Base-by-base conservation (phyloP, 92 coral and sea anemone species). In the Micromussa lordhowensis region DNA sequence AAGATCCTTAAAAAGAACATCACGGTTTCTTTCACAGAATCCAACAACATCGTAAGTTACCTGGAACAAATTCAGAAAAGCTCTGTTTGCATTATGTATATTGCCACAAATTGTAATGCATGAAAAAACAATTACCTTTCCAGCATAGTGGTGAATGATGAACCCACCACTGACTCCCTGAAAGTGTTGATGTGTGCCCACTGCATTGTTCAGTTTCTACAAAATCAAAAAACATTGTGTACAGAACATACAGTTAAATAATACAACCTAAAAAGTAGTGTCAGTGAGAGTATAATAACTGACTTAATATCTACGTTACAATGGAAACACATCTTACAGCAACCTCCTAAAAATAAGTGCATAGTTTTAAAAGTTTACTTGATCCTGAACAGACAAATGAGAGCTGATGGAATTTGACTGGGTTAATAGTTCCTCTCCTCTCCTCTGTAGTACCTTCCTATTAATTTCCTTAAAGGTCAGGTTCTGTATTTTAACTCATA, bases 1-100 rank as follows among this genome's bases (percentile, higher is more conserved):
- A 75, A 98, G 93, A 87, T 98, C 99, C 86, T 85, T 95, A 86
- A 98, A 98, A 57, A 98, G 94, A 10, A 98, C 98, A 79, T 98
- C 99, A 2, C 99, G 94, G 80, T 98, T 98, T 86, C 99, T 91
- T 79, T 98, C 99, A 93, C 99, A 98, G 90, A 98, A 98, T 34
- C 99, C 99, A 83, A 73, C 87, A 69, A 92, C 91, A 73, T 98
- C 96, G 29, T 98, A 98, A 7, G 96, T 94, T 40, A 98, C 99
- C 99, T 98, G 88, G 38, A 61, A 57, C 17, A 14, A 18, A 82
- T 70, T 57, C 31, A 74, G 17, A 79, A 1, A 49, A 74, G 28
- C 5, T 19, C 13, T 9, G 71, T 87, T 28, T 66, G 34, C 34
- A 26, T 28, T 18, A 26, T 29, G 75, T n/a, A 68, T 68, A 29